Conservation (phyloP, 2,113 vertebrate genomes). For the Todiramphus chloris region DNA sequence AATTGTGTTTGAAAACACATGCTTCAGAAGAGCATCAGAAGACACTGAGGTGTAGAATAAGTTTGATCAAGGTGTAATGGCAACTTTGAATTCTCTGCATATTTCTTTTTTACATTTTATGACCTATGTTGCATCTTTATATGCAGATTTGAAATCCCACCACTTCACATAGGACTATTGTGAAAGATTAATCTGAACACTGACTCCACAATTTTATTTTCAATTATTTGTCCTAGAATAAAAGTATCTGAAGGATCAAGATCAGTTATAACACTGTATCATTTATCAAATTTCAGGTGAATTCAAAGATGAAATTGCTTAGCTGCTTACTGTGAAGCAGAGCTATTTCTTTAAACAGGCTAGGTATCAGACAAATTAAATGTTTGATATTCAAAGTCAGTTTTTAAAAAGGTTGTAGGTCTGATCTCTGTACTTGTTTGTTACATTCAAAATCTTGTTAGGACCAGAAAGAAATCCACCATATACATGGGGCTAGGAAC, state of each 20-base stretch:
- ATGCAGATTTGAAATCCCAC: neutral
- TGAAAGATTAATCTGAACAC: neutral
- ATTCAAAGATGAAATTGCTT: neutral
- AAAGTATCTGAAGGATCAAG: neutral
- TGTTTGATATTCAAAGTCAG: neutral
- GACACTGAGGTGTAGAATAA: neutral
- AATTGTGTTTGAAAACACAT: neutral
- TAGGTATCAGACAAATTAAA: neutral
- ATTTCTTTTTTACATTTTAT: neutral
- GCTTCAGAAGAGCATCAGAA: neutral
- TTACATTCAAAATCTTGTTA: neutral
- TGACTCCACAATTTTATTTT: neutral
- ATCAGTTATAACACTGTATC: neutral
- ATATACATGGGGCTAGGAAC: neutral
- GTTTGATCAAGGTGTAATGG: neutral
- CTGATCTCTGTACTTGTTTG: neutral
- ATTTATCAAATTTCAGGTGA: neutral
- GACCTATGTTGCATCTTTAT: neutral
- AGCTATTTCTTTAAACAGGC: neutral
- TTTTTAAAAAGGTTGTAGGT: neutral
- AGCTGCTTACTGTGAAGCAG: neutral
- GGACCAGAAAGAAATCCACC: neutral
- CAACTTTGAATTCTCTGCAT: neutral
- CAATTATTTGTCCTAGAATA: neutral
- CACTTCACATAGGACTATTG: neutral